A percentile compares a stretch with the other conserved stretches of the same genome.
These are phyloP conservation scores for Sweltsa coloradensis DNA, from an alignment of 1,140 invertebrate species.

Conservation along the genomic window DNA sequence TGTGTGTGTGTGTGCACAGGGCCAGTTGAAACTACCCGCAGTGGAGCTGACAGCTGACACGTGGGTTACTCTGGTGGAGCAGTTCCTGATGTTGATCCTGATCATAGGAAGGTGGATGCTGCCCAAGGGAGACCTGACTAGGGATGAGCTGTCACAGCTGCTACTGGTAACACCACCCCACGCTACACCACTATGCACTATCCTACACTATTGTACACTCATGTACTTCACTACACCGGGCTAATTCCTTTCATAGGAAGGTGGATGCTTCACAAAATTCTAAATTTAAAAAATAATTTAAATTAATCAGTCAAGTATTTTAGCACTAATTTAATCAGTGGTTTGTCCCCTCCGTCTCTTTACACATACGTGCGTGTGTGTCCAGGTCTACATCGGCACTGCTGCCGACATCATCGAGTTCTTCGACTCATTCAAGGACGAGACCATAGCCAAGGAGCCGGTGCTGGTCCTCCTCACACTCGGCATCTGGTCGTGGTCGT, in stretches of 20 bases:
- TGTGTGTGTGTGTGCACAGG: no score
- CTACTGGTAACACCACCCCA: no score
- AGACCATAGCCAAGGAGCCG: constrained; percentile 58
- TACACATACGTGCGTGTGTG: no score
- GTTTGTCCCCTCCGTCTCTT: no score
- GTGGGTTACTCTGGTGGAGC: constrained; percentile 79
- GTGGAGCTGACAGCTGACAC: constrained; percentile 72
- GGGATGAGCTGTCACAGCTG: constrained; percentile 85
- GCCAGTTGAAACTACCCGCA: not conserved
- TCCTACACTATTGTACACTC: no score
- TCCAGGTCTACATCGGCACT: constrained; percentile 56
- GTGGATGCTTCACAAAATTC: no score
- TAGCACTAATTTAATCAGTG: no score
- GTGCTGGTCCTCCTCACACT: constrained; percentile 63
- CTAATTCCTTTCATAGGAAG: no score
- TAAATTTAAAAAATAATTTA: no score
- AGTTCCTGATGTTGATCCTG: constrained; percentile 76
- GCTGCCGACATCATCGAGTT: constrained; percentile 94
- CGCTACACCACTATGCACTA: no score
- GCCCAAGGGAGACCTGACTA: constrained; percentile 76
- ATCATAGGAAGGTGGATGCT: constrained; percentile 82
- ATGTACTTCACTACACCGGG: no score
- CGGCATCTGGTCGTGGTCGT: constrained; percentile 78
- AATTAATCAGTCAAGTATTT: no score
- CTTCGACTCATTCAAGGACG: constrained; percentile 88